phyloP scores from a whole-genome alignment of 2,113 vertebrate species.

The Gopherus flavomarginatus region DNA sequence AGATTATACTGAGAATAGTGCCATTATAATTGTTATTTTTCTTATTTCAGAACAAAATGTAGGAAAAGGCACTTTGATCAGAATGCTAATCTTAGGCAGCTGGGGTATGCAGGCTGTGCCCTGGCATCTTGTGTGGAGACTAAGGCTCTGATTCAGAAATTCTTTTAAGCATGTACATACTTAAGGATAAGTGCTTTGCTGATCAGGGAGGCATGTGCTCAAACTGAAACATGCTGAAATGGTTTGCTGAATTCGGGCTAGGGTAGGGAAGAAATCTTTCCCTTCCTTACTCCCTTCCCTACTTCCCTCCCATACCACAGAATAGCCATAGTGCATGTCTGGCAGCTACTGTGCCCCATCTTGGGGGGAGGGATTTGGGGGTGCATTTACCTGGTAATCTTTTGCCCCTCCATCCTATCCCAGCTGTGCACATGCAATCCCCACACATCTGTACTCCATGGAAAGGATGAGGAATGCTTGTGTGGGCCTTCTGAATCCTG shows the following conservation, averaged over 20 bases:
- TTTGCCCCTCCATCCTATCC: neutral
- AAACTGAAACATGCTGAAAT: neutral
- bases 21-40: neutral
- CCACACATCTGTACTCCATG: neutral
- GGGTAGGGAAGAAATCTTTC: neutral
- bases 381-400: neutral
- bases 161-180: rapidly evolving
- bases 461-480: neutral
- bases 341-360: neutral
- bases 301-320: neutral
- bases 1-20: neutral
- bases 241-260: neutral
- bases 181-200: neutral
- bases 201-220: neutral
- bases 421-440: neutral
- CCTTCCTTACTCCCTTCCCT: neutral
- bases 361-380: neutral
- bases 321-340: neutral
- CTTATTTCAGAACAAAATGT: neutral
- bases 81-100: neutral
- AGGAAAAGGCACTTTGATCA: neutral
- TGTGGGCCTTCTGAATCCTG: neutral
- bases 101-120: neutral
- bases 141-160: neutral
- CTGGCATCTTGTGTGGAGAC: neutral